Percentiles rank a stretch among this genome's conserved stretches.
These are phyloP conservation scores for Brachyalestes nurse DNA, from an alignment of 2,797 vertebrate genomes.

Conservation along the genomic window DNA sequence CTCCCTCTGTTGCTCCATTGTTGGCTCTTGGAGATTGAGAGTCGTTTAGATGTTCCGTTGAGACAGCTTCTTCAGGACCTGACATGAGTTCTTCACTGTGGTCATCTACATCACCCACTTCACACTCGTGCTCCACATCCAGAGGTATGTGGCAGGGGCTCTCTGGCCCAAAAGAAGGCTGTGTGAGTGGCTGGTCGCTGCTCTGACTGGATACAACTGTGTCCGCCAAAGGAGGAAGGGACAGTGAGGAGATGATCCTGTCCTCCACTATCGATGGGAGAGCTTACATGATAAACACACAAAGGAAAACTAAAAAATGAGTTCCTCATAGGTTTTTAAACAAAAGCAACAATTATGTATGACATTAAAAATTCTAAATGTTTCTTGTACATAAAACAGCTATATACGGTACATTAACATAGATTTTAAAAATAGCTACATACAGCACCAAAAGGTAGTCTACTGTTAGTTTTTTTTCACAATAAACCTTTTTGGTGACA, in stretches of 20 bases:
- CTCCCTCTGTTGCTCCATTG: constrained; percentile 30
- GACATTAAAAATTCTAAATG: too few species aligned
- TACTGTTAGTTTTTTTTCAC: too few species aligned
- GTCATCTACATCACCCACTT: background rate
- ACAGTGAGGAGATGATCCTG: constrained; percentile 53
- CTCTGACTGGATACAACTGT: constrained; percentile 22
- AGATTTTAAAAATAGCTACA: too few species aligned
- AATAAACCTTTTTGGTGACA: too few species aligned
- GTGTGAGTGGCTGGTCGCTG: background rate
- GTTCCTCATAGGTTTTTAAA: too few species aligned
- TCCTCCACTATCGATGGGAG: constrained; percentile 58
- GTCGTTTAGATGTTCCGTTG: constrained; percentile 2
- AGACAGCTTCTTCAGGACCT: constrained; percentile 12
- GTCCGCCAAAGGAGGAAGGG: constrained; percentile 37
- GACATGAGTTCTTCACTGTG: constrained; percentile 32
- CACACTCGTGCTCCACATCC: constrained; percentile 4
- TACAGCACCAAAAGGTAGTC: too few species aligned
- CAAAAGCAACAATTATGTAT: too few species aligned
- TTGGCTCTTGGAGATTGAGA: constrained; percentile 12
- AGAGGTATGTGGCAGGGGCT: constrained; percentile 12
- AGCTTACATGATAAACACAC: constrained; percentile 27
- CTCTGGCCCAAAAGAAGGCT: constrained; percentile 7
- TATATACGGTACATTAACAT: too few species aligned
- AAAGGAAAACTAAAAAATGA: background rate
- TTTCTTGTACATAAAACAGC: too few species aligned